Percentiles rank a stretch among this genome's conserved stretches.
These are phyloP conservation scores for Passer montanus DNA, from an alignment of 2,113 vertebrate species.

Conservation along the genomic window DNA sequence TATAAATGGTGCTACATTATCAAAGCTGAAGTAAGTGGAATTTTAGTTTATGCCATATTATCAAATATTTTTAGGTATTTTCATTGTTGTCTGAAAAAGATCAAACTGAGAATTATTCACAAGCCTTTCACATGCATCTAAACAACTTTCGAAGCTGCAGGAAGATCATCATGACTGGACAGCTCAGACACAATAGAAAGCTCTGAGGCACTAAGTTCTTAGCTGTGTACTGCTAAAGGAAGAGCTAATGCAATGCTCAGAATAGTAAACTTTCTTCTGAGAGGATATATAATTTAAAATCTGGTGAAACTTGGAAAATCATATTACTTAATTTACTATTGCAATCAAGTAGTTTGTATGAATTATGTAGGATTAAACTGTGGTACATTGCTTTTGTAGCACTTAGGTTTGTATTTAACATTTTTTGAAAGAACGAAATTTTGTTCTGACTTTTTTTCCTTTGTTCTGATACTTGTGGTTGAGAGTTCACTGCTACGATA, in stretches of 20 bases:
- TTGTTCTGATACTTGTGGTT: background rate
- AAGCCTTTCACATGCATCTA: background rate
- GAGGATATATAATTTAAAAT: background rate
- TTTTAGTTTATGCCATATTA: background rate
- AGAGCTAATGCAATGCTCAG: background rate
- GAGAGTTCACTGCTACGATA: background rate
- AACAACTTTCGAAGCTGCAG: background rate
- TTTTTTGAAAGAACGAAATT: background rate
- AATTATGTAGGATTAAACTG: background rate
- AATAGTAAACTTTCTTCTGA: background rate
- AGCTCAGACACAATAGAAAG: background rate
- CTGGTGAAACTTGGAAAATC: background rate
- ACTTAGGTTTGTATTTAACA: background rate
- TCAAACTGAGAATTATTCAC: background rate
- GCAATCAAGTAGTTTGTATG: background rate
- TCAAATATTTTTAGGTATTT: background rate
- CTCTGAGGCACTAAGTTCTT: background rate
- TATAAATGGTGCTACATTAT: background rate
- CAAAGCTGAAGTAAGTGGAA: background rate
- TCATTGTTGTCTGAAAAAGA: background rate
- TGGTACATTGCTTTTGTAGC: background rate
- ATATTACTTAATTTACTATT: background rate
- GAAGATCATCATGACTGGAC: accelerated
- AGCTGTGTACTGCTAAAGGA: background rate
- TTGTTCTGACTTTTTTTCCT: background rate